phyloP scores from a whole-genome alignment of 2,797 vertebrate species.

The Macrochelys suwanniensis region DNA sequence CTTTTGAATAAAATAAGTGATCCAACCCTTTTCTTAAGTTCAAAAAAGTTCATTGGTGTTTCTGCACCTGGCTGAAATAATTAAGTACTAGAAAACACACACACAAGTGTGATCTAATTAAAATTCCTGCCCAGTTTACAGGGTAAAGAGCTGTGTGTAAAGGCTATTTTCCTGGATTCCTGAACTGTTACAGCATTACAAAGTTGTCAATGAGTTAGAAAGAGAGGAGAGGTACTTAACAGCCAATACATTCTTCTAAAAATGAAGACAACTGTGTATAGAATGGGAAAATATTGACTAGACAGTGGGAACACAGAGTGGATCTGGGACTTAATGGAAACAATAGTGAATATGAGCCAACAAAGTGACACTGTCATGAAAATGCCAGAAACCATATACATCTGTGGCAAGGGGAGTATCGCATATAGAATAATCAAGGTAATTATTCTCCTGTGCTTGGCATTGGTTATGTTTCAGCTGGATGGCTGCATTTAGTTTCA shows the following conservation, averaged over 20 bases:
- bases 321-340: neutral
- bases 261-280: neutral
- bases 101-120: neutral
- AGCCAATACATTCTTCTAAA: neutral
- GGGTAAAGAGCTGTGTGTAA: conserved; percentile 5
- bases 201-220: neutral
- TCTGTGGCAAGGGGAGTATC: neutral
- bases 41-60: conserved; percentile 10
- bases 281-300: neutral
- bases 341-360: neutral
- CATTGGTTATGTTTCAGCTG: conserved; percentile 9
- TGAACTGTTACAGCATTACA: neutral
- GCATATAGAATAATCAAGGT: conserved; percentile 28
- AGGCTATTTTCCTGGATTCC: conserved; percentile 21
- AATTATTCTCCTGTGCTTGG: conserved; percentile 44
- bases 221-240: neutral
- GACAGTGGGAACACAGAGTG: neutral
- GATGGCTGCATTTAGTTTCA: conserved; percentile 31
- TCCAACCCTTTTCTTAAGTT: conserved; percentile 46
- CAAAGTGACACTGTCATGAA: conserved; percentile 15
- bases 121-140: neutral
- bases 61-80: conserved; percentile 52
- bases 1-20: conserved; percentile 52
- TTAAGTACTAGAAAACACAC: neutral
- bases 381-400: neutral